Conservation (phyloP, 2,113 vertebrate species). For the Eira barbara region DNA sequence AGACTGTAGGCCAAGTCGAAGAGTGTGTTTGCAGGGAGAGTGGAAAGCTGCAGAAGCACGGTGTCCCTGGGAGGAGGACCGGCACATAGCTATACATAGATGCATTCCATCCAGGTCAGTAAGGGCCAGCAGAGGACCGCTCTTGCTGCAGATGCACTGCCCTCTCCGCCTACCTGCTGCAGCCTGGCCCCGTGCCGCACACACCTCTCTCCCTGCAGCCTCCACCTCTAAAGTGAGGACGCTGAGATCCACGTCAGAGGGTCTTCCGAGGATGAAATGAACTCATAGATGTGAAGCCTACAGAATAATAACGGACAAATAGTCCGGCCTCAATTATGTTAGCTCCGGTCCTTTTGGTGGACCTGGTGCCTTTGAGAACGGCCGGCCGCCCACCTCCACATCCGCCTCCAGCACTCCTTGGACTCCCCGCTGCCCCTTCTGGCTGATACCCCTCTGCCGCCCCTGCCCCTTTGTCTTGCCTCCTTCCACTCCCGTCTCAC, state of each 20-base stretch:
- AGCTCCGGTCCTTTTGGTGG: rapidly evolving
- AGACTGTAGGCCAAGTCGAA: not conserved
- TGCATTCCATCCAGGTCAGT: no score
- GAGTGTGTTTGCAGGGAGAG: not conserved
- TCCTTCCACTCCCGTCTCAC: rapidly evolving
- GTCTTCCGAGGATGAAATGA: no score
- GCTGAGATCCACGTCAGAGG: not conserved
- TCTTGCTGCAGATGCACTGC: no score
- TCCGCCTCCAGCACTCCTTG: rapidly evolving
- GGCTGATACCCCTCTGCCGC: not conserved
- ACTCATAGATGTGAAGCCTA: no score
- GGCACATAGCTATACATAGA: no score
- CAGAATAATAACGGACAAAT: not conserved
- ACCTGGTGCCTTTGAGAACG: rapidly evolving
- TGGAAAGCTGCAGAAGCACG: not conserved
- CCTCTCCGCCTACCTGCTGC: no score
- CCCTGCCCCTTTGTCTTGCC: rapidly evolving
- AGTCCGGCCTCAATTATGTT: rapidly evolving
- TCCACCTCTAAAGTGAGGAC: no score
- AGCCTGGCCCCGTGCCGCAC: no score
- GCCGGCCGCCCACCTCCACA: rapidly evolving
- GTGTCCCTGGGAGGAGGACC: no score
- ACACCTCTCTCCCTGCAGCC: no score
- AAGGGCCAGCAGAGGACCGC: no score
- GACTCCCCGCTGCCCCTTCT: rapidly evolving